These are phyloP conservation scores for Platyura marginata DNA, from an alignment of 1,140 invertebrate genomes.

Conservation along the genomic window DNA sequence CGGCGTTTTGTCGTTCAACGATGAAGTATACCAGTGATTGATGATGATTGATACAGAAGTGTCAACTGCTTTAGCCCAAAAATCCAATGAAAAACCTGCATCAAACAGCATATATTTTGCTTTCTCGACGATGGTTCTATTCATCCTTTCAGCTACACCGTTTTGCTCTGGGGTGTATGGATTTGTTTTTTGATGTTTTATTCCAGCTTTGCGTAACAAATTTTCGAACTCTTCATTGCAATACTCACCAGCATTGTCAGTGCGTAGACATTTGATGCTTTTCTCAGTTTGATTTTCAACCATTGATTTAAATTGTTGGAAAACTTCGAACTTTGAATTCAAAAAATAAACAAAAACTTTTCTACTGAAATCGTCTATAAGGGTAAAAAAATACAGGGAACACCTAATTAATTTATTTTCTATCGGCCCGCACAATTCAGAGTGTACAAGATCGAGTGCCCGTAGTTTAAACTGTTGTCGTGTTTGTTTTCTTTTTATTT, in stretches of 20 bases:
- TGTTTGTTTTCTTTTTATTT: conserved; percentile 11
- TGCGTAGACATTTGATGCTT: conserved; percentile 6
- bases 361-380: conserved; percentile 22
- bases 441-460: conserved; percentile 19
- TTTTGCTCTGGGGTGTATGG: conserved; percentile 23
- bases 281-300: conserved; percentile 11
- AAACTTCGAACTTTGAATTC: conserved; percentile 22
- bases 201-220: conserved; percentile 14
- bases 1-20: conserved; percentile 10
- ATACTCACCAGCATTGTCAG: conserved; percentile 27
- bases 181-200: conserved; percentile 11
- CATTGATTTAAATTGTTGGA: conserved; percentile 12
- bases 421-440: conserved; percentile 24
- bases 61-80: conserved; percentile 23
- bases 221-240: conserved; percentile 14
- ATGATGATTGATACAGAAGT: conserved; percentile 21
- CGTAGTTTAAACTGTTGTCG: conserved; percentile 9
- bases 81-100: conserved; percentile 13
- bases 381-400: conserved; percentile 17
- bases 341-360: conserved; percentile 19
- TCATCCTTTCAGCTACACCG: conserved; percentile 20
- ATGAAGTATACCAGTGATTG: conserved; percentile 18
- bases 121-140: conserved; percentile 17
- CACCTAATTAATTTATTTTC: conserved; percentile 11
- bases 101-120: conserved; percentile 18